These are phyloP conservation scores for Dendrolimus kikuchii DNA, from an alignment of 1,140 invertebrate genomes.

Conservation along the genomic window DNA sequence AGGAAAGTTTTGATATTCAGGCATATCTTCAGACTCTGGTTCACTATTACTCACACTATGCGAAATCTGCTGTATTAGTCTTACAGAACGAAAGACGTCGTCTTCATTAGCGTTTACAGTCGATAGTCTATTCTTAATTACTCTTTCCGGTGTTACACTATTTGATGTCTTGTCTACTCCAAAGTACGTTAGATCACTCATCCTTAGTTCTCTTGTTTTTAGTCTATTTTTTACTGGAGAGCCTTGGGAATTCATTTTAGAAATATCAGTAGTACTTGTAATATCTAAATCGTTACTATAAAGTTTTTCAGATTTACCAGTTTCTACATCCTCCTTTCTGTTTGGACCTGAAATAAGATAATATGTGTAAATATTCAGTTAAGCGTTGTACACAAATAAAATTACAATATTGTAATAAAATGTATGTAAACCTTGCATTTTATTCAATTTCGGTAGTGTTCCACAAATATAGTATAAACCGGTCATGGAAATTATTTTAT, in stretches of 20 bases:
- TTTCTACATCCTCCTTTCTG: constrained; percentile 12
- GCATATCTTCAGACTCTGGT: constrained; percentile 50
- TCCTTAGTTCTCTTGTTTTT: constrained; percentile 50
- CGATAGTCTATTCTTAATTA: not conserved
- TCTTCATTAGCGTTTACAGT: constrained; percentile 20
- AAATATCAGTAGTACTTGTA: constrained; percentile 1
- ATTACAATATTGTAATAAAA: not conserved
- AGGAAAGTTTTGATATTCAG: constrained; percentile 57
- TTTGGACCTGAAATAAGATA: constrained; percentile 31
- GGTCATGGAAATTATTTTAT: no score
- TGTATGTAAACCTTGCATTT: no score
- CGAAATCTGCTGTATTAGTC: constrained; percentile 50
- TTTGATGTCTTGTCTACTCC: constrained; percentile 31
- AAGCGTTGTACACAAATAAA: not conserved
- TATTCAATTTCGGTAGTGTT: no score
- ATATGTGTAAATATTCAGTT: not conserved
- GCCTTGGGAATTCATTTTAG: constrained; percentile 20
- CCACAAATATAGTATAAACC: no score
- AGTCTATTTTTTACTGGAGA: constrained; percentile 25
- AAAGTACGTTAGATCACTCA: constrained; percentile 57
- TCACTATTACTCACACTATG: constrained; percentile 57
- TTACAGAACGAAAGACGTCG: constrained; percentile 50
- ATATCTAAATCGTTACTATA: not conserved
- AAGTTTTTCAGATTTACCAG: not conserved
- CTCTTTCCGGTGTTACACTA: constrained; percentile 4